These are phyloP conservation scores for Pocillopora damicornis DNA, from an alignment of 64 coral and sea anemone species.

Conservation along the genomic window DNA sequence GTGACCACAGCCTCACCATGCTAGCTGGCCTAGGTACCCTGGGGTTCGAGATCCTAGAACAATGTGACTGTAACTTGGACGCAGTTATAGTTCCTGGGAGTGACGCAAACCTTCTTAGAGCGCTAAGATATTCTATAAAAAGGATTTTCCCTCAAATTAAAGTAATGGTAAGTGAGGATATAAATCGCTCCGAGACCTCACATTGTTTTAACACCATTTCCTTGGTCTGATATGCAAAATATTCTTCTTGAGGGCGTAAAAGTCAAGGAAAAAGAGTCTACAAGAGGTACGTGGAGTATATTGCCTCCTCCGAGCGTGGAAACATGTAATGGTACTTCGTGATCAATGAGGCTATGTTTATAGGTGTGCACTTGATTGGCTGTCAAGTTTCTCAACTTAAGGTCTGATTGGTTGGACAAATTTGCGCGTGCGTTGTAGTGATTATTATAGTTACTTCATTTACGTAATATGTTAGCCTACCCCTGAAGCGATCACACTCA, in stretches of 20 bases:
- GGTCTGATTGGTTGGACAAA: no score
- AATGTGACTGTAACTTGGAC: not conserved
- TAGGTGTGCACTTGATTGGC: no score
- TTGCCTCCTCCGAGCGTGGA: no score
- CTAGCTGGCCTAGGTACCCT: slow-evolving; percentile 9
- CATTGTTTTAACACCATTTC: no score
- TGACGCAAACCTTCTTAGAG: not conserved
- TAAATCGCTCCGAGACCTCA: not conserved
- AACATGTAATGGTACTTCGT: no score
- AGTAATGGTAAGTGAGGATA: slow-evolving; percentile 1
- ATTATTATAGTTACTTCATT: no score
- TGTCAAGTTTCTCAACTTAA: no score
- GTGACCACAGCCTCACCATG: not conserved
- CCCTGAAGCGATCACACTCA: no score
- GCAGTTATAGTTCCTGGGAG: not conserved
- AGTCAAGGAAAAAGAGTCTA: not conserved
- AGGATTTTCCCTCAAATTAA: not conserved
- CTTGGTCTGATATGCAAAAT: not conserved
- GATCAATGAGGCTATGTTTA: not conserved
- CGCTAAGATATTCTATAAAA: slow-evolving; percentile 3
- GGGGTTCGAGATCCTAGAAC: slow-evolving; percentile 1
- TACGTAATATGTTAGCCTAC: no score
- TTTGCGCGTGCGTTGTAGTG: no score
- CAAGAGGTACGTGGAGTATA: not conserved
- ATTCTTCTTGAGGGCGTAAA: not conserved